Evolutionary conservation across 2,888 invertebrate species (phyloP).

Genomic region (Melanargia galathea): DNA sequence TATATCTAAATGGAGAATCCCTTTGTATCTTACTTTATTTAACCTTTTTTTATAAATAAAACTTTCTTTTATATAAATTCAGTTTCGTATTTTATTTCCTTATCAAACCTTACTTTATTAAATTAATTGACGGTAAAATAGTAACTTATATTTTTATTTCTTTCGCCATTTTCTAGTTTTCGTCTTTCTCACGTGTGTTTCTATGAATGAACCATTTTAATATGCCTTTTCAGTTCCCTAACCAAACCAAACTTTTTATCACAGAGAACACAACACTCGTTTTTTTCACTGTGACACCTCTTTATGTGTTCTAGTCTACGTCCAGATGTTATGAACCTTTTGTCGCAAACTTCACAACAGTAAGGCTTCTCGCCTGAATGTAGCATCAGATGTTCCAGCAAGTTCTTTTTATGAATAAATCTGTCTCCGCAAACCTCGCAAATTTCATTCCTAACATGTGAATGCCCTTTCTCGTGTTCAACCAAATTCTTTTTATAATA

Average conservation of each 20-base stretch:
- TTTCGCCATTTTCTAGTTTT: too few relatives aligned
- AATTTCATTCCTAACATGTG: slow-evolving; percentile 48
- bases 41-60: slow-evolving; percentile 41
- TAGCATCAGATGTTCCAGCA: slow-evolving; percentile 56
- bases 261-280: slow-evolving; percentile 55
- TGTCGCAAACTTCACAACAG: slow-evolving; percentile 55
- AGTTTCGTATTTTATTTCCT: neutral
- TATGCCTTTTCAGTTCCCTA: slow-evolving; percentile 60
- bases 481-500: slow-evolving; percentile 59
- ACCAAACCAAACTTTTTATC: slow-evolving; percentile 60
- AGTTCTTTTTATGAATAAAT: slow-evolving; percentile 57
- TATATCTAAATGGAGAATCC: slow-evolving; percentile 37
- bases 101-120: too few relatives aligned
- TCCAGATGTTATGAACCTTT: slow-evolving; percentile 58
- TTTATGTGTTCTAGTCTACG: slow-evolving; percentile 60
- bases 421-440: slow-evolving; percentile 61
- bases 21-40: slow-evolving; percentile 77
- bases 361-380: slow-evolving; percentile 58
- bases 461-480: slow-evolving; percentile 54
- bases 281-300: slow-evolving; percentile 57
- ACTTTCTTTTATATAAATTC: slow-evolving; percentile 17
- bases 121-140: too few relatives aligned
- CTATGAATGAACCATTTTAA: slow-evolving; percentile 52
- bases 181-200: neutral
- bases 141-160: too few relatives aligned